Evolutionary conservation across 1,140 invertebrate genomes (phyloP).

Genomic region (Orchestia grillus): DNA sequence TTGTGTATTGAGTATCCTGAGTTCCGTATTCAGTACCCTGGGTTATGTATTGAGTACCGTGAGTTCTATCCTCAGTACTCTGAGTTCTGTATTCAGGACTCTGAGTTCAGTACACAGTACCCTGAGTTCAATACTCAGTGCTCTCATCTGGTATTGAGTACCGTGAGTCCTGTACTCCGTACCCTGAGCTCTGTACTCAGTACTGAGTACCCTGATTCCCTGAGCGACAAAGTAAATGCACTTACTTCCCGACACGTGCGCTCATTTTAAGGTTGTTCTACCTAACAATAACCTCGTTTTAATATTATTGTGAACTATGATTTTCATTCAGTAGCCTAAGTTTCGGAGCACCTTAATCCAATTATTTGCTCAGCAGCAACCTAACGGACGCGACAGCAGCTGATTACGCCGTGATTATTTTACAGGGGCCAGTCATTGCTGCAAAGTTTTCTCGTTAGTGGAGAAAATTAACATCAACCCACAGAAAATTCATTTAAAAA

Average conservation of each 20-base stretch:
- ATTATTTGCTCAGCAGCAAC: background rate
- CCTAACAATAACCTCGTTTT: background rate
- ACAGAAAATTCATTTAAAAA: conserved; percentile 15
- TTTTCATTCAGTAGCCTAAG: background rate
- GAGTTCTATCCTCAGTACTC: background rate
- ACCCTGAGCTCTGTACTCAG: no score
- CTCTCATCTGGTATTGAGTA: no score
- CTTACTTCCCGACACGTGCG: no score
- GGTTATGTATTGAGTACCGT: background rate
- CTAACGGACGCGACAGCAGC: background rate
- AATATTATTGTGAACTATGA: background rate
- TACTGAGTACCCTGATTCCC: no score
- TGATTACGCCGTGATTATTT: background rate
- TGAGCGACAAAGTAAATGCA: no score
- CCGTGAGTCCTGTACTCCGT: no score
- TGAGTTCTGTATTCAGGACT: background rate
- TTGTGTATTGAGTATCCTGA: background rate
- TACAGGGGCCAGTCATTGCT: background rate
- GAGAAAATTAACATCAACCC: conserved; percentile 1
- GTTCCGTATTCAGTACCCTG: background rate
- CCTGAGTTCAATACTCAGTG: background rate
- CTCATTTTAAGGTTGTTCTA: no score
- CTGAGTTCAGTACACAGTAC: background rate
- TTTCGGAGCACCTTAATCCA: background rate
- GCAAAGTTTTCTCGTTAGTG: conserved; percentile 11